These are phyloP conservation scores for Corvus moneduloides DNA, from an alignment of 2,113 vertebrate genomes.

Conservation along the genomic window DNA sequence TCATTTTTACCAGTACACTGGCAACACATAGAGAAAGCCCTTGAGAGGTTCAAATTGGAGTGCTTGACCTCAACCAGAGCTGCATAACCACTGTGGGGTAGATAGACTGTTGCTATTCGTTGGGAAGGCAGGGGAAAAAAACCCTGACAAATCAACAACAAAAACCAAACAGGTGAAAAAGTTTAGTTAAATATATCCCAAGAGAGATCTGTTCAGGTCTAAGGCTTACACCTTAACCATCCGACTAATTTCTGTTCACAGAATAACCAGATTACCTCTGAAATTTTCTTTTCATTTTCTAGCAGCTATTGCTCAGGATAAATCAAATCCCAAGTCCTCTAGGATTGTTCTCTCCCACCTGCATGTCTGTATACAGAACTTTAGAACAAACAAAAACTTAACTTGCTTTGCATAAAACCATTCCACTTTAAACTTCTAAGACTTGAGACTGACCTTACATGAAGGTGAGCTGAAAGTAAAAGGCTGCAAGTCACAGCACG, in stretches of 20 bases:
- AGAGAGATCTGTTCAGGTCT: neutral
- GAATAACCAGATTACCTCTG: neutral
- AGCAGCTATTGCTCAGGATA: neutral
- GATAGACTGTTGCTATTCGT: neutral
- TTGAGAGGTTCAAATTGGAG: conserved; percentile 74
- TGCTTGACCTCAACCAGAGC: conserved; percentile 75
- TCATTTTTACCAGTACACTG: conserved; percentile 84
- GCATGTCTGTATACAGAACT: neutral
- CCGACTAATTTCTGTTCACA: neutral
- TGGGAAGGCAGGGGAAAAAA: neutral
- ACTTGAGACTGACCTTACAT: neutral
- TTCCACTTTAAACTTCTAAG: neutral
- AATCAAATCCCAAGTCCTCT: neutral
- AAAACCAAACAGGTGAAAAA: neutral
- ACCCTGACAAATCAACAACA: neutral
- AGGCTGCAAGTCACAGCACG: neutral
- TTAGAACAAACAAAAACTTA: neutral
- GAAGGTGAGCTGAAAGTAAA: neutral
- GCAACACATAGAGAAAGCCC: conserved; percentile 80
- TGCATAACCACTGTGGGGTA: conserved; percentile 46
- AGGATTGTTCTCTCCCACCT: neutral
- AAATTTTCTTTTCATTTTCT: neutral
- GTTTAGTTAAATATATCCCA: neutral
- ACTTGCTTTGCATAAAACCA: neutral
- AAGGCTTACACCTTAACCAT: neutral